Percentiles rank a stretch among this genome's conserved stretches.
Conservation (phyloP, 2,113 vertebrate genomes). For the Pleuronectes platessa region DNA sequence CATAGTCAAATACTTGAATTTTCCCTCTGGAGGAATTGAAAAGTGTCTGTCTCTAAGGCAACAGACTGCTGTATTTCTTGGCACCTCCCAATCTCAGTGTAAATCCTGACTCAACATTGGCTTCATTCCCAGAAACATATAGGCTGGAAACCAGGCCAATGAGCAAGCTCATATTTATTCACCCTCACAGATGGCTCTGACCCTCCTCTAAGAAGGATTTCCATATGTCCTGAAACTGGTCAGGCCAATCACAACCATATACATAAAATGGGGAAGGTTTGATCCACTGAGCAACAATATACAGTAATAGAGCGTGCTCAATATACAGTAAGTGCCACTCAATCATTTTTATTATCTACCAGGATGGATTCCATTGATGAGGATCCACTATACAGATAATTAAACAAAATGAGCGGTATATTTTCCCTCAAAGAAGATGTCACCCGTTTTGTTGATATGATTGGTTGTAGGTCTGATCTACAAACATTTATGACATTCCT, state of each 20-base stretch:
- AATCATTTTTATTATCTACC: too few relatives aligned
- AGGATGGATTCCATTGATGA: too few relatives aligned
- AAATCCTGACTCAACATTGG: constrained; percentile 67
- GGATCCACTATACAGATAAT: too few relatives aligned
- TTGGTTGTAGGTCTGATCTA: too few relatives aligned
- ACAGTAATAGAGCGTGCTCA: too few relatives aligned
- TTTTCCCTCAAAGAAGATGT: too few relatives aligned
- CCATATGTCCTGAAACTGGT: background rate
- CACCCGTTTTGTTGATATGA: too few relatives aligned
- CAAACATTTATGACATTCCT: too few relatives aligned
- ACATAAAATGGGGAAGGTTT: background rate
- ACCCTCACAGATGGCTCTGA: background rate
- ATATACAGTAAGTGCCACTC: too few relatives aligned
- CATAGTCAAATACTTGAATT: constrained; percentile 51
- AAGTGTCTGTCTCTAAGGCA: constrained; percentile 50
- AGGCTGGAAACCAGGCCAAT: background rate
- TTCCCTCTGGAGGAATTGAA: constrained; percentile 42
- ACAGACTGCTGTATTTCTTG: constrained; percentile 58
- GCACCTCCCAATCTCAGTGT: constrained; percentile 45
- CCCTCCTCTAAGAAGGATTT: background rate
- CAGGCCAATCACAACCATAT: background rate
- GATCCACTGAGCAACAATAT: too few relatives aligned
- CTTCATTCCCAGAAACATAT: constrained; percentile 57
- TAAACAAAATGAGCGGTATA: too few relatives aligned
- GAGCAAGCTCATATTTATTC: constrained; percentile 1